Conservation (phyloP, 2,888 invertebrate species). For the Euplagia quadripunctaria region DNA sequence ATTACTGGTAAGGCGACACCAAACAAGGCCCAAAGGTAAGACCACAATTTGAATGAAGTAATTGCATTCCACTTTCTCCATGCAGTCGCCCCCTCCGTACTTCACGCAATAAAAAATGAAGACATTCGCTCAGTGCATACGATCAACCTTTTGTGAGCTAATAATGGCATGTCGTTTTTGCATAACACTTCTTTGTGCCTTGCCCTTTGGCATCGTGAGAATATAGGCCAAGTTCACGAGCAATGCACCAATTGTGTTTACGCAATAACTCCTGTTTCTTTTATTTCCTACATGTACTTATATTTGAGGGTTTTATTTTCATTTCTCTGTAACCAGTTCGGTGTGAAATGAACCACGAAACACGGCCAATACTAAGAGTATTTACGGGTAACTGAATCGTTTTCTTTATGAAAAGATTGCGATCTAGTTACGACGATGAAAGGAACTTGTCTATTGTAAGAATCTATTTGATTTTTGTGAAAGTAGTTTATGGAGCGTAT, state of each 20-base stretch:
- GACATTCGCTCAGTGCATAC: conserved; percentile 42
- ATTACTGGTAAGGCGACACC: not conserved
- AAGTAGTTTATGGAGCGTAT: conserved; percentile 43
- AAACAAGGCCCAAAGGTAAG: not conserved
- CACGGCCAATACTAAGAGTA: conserved; percentile 46
- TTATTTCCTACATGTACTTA: conserved; percentile 56
- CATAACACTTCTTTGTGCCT: conserved; percentile 69
- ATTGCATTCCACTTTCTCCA: conserved; percentile 42
- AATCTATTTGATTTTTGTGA: conserved; percentile 45
- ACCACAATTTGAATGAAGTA: not conserved
- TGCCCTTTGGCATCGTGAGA: conserved; percentile 76
- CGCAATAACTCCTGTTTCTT: conserved; percentile 45
- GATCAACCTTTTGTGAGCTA: conserved; percentile 59
- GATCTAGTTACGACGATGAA: conserved; percentile 45
- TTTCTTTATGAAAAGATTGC: conserved; percentile 45
- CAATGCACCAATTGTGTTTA: conserved; percentile 62
- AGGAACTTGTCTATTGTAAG: conserved; percentile 40
- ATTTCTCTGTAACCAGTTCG: conserved; percentile 60
- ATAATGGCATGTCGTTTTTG: conserved; percentile 66
- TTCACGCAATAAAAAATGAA: conserved; percentile 36
- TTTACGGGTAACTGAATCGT: conserved; percentile 32
- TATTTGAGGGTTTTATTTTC: conserved; percentile 49
- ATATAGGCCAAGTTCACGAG: conserved; percentile 83
- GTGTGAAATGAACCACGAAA: conserved; percentile 65
- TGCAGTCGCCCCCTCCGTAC: conserved; percentile 31